Base-by-base conservation (phyloP, 2,113 vertebrate genomes). In the Actenoides hombroni region DNA sequence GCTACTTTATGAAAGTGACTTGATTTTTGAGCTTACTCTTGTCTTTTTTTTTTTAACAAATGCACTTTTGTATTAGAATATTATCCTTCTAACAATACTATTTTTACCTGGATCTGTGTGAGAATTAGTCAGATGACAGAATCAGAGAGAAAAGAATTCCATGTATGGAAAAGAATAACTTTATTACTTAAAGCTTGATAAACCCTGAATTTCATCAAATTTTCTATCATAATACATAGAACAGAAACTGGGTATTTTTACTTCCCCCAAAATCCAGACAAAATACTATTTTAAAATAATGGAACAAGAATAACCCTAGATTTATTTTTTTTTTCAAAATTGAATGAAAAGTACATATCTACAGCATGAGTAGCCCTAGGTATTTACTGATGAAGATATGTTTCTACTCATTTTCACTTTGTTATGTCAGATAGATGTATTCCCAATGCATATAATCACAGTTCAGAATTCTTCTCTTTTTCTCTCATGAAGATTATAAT, bases 371-470 rank as follows among this genome's bases (percentile, higher is more conserved):
- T 64, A 71, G 40, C 20, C 5, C 4, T 68, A 18, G 23, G 3
- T 48, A 64, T 91, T 92, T 90, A 70, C 51, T 81, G 31, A 81
- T 81, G 49, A 95, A 84, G 39, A 31, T 64, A 19, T 13, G 1
- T 75, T 95, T 69, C 51, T 59, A 49, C 13, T 81, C 18, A 91
- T 96, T 94, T 87, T 9, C 69, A 82, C 42, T 15, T 71, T 94
- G 80, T 33, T 64, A 76, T 53, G 24, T 89, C 61, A 79, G 29
- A 74, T 48, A 79, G 29, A 74, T 48, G 7, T 75, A 88, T 92
- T 86, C 23, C 19, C 2, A 24, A 59, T 44, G 51, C 56, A 89
- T 57, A 65, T 5, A 77, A 79, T 83, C 56, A 90, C 46, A 76
- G 74, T 68, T 86, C 31, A 84, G 48, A 74, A 48, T 57, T 75